Evolutionary conservation across 2,113 vertebrate genomes (phyloP), one percentile per base, ranked within the genome.

Genomic region (Lepisosteus oculatus): DNA sequence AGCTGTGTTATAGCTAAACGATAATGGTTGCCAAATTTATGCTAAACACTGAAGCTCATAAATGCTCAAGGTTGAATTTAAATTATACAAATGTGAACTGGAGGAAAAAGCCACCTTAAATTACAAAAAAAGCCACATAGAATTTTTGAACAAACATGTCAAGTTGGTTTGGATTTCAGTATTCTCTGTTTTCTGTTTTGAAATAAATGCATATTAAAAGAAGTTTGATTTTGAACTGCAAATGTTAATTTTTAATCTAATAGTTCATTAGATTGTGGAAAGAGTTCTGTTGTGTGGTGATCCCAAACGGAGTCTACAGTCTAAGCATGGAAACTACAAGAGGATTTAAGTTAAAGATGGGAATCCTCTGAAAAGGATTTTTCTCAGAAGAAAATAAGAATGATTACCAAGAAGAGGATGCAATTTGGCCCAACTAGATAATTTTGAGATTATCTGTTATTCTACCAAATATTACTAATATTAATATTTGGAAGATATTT

Each of bases 221-320:
- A 17, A 65, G 14, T 51, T 6, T 51, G 47, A 9, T 51, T 51
- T 51, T 51, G 9, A 6, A 51, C 11, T 67, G 1, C 47, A 3
- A 44, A 71, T 62, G 41, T 51, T 51, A 51, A 29, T 29, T 29
- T 29, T 29, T 2, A 29, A 29, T 29, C 47, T 6, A 67, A 72
- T 29, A 68, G 69, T 76, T 80, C 73, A 77, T 9, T 54, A 56
- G 67, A 63, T 55, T 47, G 69, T 55, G 63, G 41, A 8, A 65
- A 70, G 65, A 71, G 68, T 77, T 83, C 74, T 54, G 66, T 77
- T 77, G 68, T 70, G 72, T 14, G 70, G 73, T 76, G 75, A 77
- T 76, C 72, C 74, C 54, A 51, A 6, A 51, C 9, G 2, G 9
- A 29, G 29, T 29, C 29, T 29, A 1, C 29, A 29, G 29, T 29